Percentiles rank a stretch among this genome's conserved stretches.
These are phyloP conservation scores for Cenopis cana DNA, from an alignment of 2,888 invertebrate genomes.

Conservation along the genomic window DNA sequence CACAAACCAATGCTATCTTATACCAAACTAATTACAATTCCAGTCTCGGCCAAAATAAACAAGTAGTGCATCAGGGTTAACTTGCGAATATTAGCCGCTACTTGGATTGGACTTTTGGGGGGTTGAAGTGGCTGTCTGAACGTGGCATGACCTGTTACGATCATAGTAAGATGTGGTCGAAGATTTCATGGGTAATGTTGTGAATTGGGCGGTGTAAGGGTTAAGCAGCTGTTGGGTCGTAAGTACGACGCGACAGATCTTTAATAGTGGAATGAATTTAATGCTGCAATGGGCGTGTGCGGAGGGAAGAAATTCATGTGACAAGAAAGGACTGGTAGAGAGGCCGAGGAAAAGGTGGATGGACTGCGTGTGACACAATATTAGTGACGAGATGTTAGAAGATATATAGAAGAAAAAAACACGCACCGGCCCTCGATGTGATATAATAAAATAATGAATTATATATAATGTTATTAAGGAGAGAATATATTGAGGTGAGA, in stretches of 20 bases:
- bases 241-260: background rate
- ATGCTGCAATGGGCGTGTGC: no score
- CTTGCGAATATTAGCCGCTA: constrained; percentile 52
- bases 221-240: background rate
- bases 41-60: constrained; percentile 52
- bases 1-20: constrained; percentile 15
- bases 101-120: constrained; percentile 26
- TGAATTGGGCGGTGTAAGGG: background rate
- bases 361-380: no score
- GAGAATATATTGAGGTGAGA: no score
- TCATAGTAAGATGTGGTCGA: constrained; percentile 3
- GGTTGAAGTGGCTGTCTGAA: constrained; percentile 28
- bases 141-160: constrained; percentile 21
- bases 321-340: no score
- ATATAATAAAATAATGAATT: no score
- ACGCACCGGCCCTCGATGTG: no score
- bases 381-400: no score
- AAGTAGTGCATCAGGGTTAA: constrained; percentile 46
- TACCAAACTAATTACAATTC: constrained; percentile 52
- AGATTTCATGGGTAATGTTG: background rate
- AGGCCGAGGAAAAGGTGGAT: no score
- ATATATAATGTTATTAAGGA: no score
- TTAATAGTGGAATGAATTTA: background rate
- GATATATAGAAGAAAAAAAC: no score
- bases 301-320: no score